phyloP scores from a whole-genome alignment of 2,888 invertebrate species.

The Pseudococcus viburni region DNA sequence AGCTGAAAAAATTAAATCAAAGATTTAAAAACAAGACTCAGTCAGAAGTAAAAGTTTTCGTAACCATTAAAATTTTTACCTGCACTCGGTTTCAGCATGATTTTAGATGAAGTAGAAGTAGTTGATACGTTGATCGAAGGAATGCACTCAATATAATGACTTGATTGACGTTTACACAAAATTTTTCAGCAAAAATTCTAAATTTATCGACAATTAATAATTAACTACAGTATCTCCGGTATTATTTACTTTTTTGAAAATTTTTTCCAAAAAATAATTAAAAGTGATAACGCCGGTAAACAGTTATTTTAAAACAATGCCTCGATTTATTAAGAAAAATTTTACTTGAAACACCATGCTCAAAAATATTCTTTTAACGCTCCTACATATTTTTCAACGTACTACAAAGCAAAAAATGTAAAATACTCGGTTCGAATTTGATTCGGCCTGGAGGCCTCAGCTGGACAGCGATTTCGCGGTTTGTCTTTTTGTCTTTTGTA shows the following conservation, averaged over 20 bases:
- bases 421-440: too few relatives aligned
- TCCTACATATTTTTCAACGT: too few relatives aligned
- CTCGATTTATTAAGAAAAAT: neutral
- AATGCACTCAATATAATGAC: neutral
- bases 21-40: neutral
- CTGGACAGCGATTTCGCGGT: too few relatives aligned
- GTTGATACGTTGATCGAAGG: neutral
- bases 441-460: too few relatives aligned
- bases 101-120: neutral
- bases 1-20: neutral
- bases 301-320: neutral
- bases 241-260: neutral
- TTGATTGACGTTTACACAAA: neutral
- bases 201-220: neutral
- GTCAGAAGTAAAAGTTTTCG: neutral
- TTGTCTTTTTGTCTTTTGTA: too few relatives aligned
- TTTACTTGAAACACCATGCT: too few relatives aligned
- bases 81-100: slow-evolving; percentile 12
- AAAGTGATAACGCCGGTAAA: slow-evolving; percentile 3
- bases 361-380: too few relatives aligned
- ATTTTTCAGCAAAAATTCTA: neutral
- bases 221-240: too few relatives aligned
- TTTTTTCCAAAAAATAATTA: neutral
- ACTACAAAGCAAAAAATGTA: too few relatives aligned
- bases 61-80: slow-evolving; percentile 9